Evolutionary conservation across 2,888 invertebrate species (phyloP), one percentile per base, ranked within the genome.

Genomic region (Diadromus collaris): DNA sequence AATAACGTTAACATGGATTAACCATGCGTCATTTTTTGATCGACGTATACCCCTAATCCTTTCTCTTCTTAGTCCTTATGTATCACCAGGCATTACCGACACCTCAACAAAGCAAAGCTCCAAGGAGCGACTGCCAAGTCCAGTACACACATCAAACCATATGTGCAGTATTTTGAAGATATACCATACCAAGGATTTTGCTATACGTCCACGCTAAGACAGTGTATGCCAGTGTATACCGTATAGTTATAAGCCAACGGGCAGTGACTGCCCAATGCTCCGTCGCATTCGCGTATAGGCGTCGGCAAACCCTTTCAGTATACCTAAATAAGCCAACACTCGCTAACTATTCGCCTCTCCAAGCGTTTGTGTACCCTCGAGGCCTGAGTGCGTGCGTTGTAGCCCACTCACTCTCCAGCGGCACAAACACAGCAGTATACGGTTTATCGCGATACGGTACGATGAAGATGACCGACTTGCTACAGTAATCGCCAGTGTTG

Each of bases 261-360:
- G 51, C 34, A 60, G 32, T 19, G n/a, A 60, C 34, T 34, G 58
- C 19, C 58, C 34, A 21, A 34, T 60, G 34, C 34, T 34, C 58
- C 10, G 32, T 34, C 19, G 32, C 34, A 34, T 60, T 60, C 19
- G 34, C 10, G 58, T 34, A 60, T 60, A 60, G 58, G 58, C 58
- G 34, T 60, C 19, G 19, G 32, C 32, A 21, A 60, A 19, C 24
- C 34, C 58, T 24, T 34, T 60, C 34, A 19, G n/a, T 60, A 60
- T 34, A 34, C 34, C 58, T 60, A 60, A 32, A 60, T 60, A 60
- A 60, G 32, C 58, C 34, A 60, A 60, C 58, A 32, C 58, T 60
- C 58, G 32, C 58, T 19, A 60, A 34, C 32, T 19, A 60, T 60
- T 60, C 58, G 34, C 58, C 58, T 60, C 32, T 34, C 58, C 19